These are phyloP conservation scores for Atrichornis clamosus DNA, from an alignment of 2,113 vertebrate genomes.

Conservation along the genomic window DNA sequence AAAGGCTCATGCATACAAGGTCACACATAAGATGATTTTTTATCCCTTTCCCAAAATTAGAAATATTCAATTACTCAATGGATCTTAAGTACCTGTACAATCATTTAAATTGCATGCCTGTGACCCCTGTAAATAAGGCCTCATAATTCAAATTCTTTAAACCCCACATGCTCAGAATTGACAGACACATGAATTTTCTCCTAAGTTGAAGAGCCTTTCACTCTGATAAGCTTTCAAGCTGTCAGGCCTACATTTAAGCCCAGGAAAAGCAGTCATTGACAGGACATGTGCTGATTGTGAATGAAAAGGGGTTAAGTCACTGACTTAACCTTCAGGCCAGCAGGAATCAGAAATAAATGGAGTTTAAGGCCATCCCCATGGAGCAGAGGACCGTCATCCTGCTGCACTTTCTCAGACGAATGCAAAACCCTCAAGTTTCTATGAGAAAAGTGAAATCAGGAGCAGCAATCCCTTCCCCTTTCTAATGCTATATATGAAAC, in stretches of 20 bases:
- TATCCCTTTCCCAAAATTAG: not conserved
- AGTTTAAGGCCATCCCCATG: fast-evolving
- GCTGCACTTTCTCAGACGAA: not conserved
- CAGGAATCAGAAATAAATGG: fast-evolving
- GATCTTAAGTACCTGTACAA: not conserved
- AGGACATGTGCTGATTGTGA: not conserved
- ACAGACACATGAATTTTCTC: not conserved
- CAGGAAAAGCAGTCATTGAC: not conserved
- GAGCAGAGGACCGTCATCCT: not conserved
- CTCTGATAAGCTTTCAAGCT: not conserved
- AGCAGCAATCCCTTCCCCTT: not conserved
- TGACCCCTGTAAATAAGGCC: not conserved
- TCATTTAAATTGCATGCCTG: not conserved
- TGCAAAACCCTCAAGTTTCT: not conserved
- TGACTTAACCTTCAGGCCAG: not conserved
- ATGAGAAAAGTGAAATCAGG: fast-evolving
- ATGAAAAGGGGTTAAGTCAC: not conserved
- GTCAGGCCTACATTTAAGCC: not conserved
- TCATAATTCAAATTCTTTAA: not conserved
- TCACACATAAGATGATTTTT: not conserved
- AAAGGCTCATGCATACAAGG: not conserved
- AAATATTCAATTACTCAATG: not conserved
- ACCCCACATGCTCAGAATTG: not conserved
- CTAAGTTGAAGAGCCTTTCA: not conserved
- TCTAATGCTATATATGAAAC: fast-evolving